Conservation (phyloP, 1,140 invertebrate species). For the Cyclargus thomasi region DNA sequence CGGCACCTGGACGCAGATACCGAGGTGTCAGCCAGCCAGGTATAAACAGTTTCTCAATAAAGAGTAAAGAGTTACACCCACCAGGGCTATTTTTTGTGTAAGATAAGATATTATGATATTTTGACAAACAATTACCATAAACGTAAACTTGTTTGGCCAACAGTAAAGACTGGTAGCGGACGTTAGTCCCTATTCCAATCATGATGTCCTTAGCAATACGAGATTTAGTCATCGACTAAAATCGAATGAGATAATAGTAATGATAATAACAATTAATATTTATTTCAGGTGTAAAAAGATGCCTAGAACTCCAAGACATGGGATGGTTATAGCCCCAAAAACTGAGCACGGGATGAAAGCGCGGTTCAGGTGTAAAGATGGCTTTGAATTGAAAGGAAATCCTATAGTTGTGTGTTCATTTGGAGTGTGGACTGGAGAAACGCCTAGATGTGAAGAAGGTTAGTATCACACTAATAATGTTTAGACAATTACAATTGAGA, state of each 20-base stretch:
- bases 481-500: too few relatives aligned
- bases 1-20: slow-evolving; percentile 96
- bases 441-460: slow-evolving; percentile 90
- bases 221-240: too few relatives aligned
- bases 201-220: too few relatives aligned
- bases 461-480: slow-evolving; percentile 21
- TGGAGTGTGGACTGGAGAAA: slow-evolving; percentile 93
- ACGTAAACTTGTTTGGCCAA: too few relatives aligned
- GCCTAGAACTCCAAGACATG: slow-evolving; percentile 90
- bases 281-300: slow-evolving; percentile 87
- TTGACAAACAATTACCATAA: too few relatives aligned
- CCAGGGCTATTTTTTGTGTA: too few relatives aligned
- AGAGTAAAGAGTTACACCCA: neutral
- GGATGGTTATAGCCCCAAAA: slow-evolving; percentile 96
- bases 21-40: slow-evolving; percentile 89
- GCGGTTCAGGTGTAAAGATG: slow-evolving; percentile 93
- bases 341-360: slow-evolving; percentile 96
- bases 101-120: too few relatives aligned
- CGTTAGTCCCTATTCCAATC: too few relatives aligned
- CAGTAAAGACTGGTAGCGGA: too few relatives aligned
- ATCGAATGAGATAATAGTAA: too few relatives aligned
- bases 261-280: slow-evolving; percentile 7
- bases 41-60: slow-evolving; percentile 22
- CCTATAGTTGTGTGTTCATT: slow-evolving; percentile 88
- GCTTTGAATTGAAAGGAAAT: slow-evolving; percentile 86